These are phyloP conservation scores for Cottoperca gobio DNA, from an alignment of 2,797 vertebrate species.

Conservation along the genomic window DNA sequence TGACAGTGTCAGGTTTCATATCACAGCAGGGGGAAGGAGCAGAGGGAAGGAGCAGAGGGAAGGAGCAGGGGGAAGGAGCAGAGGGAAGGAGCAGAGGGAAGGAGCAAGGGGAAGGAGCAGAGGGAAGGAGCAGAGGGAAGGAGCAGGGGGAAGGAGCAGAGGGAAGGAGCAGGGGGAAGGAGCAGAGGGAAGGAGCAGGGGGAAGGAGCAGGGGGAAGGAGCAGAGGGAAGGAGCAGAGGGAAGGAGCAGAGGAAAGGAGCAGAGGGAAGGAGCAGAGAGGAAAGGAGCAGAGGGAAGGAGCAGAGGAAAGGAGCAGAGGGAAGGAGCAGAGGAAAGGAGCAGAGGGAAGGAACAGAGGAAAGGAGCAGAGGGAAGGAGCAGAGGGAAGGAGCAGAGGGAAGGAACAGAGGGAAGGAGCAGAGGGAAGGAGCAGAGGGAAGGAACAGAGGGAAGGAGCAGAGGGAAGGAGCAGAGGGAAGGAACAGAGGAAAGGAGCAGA, in stretches of 20 bases:
- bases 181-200: no score
- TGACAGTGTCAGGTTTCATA: constrained; percentile 80
- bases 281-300: constrained; percentile 34
- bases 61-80: constrained; percentile 41
- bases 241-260: constrained; percentile 50
- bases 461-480: constrained; percentile 46
- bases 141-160: constrained; percentile 44
- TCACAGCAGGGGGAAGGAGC: constrained; percentile 50
- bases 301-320: constrained; percentile 48
- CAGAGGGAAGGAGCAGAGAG: constrained; percentile 41
- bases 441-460: no score
- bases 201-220: constrained; percentile 34
- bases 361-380: constrained; percentile 38
- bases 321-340: constrained; percentile 50
- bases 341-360: constrained; percentile 41
- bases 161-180: constrained; percentile 33
- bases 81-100: constrained; percentile 31
- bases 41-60: constrained; percentile 33
- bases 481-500: no score
- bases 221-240: constrained; percentile 48
- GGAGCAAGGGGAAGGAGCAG: constrained; percentile 50
- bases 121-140: constrained; percentile 46
- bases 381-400: constrained; percentile 41
- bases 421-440: constrained; percentile 46
- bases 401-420: no score